Percentiles rank a stretch among this genome's conserved stretches.
phyloP scores from a whole-genome alignment of 2,888 invertebrate genomes.

The Diarsia brunnea region DNA sequence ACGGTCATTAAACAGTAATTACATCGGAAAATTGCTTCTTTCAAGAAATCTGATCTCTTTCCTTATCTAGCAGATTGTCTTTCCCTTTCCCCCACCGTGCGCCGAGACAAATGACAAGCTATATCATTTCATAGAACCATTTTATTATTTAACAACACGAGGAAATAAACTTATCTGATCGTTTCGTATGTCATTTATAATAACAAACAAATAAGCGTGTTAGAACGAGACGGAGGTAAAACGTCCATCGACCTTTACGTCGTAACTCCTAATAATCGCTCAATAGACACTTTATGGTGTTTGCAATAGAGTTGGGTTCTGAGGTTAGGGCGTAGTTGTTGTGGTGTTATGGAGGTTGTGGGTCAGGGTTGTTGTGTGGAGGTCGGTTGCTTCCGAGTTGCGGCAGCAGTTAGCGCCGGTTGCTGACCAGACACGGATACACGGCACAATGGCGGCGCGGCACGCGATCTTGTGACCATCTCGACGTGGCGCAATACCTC shows the following conservation, averaged over 20 bases:
- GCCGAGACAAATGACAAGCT: background rate
- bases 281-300: conserved; percentile 29
- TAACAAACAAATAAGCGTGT: conserved; percentile 53
- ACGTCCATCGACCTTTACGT: conserved; percentile 13
- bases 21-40: conserved; percentile 35
- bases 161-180: conserved; percentile 57
- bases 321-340: background rate
- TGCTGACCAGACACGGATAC: conserved; percentile 41
- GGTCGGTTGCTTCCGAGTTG: conserved; percentile 57
- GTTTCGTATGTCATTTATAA: conserved; percentile 57
- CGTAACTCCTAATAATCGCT: conserved; percentile 19
- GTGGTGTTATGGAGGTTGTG: conserved; percentile 18
- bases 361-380: conserved; percentile 61
- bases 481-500: conserved; percentile 3
- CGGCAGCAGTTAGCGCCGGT: conserved; percentile 23
- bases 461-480: conserved; percentile 25
- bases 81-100: conserved; percentile 4
- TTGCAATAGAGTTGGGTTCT: conserved; percentile 37
- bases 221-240: conserved; percentile 47
- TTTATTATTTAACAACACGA: conserved; percentile 46
- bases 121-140: conserved; percentile 31
- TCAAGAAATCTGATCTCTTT: conserved; percentile 26
- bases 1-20: conserved; percentile 37
- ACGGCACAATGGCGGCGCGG: conserved; percentile 38
- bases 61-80: conserved; percentile 25